These are phyloP conservation scores for Nomada flava DNA, from an alignment of 2,888 invertebrate genomes.

Conservation along the genomic window DNA sequence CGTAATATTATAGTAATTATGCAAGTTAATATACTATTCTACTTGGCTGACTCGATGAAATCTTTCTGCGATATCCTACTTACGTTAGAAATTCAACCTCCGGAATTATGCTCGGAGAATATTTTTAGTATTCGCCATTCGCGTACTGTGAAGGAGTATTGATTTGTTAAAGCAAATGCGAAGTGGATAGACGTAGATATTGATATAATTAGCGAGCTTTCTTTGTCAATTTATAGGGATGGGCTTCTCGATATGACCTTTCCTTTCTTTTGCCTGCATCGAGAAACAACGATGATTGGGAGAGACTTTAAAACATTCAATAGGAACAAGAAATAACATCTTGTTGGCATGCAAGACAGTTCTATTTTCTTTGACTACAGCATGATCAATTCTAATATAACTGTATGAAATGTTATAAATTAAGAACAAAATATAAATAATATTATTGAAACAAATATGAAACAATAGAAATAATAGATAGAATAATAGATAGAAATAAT, in stretches of 20 bases:
- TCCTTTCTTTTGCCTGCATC: background rate
- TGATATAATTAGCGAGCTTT: slow-evolving; percentile 21
- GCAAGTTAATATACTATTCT: no score
- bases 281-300: background rate
- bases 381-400: background rate
- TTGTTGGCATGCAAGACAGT: background rate
- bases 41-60: no score
- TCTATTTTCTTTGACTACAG: background rate
- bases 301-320: background rate
- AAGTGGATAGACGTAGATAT: background rate
- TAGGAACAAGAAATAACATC: background rate
- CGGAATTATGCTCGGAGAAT: slow-evolving; percentile 1
- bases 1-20: background rate
- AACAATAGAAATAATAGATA: no score
- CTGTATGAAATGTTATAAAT: no score
- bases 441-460: no score
- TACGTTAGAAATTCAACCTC: background rate
- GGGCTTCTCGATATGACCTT: background rate
- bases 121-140: slow-evolving; percentile 20
- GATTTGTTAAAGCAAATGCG: slow-evolving; percentile 16
- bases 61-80: slow-evolving; percentile 3
- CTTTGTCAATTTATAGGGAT: background rate
- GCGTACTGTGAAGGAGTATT: background rate
- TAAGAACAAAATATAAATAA: no score
- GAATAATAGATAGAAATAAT: no score